These are phyloP conservation scores for Diarsia brunnea DNA, from an alignment of 2,888 invertebrate genomes.

Conservation along the genomic window DNA sequence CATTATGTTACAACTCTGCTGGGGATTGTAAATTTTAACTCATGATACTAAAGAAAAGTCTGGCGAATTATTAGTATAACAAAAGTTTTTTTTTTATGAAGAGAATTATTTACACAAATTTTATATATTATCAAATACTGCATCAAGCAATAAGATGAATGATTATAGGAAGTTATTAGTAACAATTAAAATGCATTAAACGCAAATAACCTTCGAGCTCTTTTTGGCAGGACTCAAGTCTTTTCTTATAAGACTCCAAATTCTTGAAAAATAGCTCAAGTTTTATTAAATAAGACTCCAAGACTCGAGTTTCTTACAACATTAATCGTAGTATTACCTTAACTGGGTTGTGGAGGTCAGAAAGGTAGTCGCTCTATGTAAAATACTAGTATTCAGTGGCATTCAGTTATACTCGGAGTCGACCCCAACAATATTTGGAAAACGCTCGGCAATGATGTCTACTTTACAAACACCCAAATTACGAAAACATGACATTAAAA, in stretches of 20 bases:
- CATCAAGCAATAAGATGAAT: background rate
- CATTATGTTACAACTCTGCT: slow-evolving; percentile 16
- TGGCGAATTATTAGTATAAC: slow-evolving; percentile 27
- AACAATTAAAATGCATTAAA: no score
- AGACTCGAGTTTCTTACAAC: no score
- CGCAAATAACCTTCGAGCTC: no score
- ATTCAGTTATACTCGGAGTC: background rate
- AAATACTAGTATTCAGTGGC: background rate
- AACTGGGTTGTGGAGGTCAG: background rate
- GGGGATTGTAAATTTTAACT: slow-evolving; percentile 40
- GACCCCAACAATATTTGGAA: background rate
- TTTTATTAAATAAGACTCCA: no score
- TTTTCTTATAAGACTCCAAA: no score
- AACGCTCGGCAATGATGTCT: background rate
- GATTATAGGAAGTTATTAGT: no score
- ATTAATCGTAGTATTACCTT: no score
- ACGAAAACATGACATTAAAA: slow-evolving; percentile 22
- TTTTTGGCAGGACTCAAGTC: no score
- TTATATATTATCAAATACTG: no score
- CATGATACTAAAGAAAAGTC: slow-evolving; percentile 19
- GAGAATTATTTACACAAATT: no score
- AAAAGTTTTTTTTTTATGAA: background rate
- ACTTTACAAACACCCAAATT: background rate
- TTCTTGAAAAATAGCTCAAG: no score
- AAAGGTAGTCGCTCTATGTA: background rate